Conservation (phyloP, 2,113 vertebrate species). For the Heterocephalus glaber region DNA sequence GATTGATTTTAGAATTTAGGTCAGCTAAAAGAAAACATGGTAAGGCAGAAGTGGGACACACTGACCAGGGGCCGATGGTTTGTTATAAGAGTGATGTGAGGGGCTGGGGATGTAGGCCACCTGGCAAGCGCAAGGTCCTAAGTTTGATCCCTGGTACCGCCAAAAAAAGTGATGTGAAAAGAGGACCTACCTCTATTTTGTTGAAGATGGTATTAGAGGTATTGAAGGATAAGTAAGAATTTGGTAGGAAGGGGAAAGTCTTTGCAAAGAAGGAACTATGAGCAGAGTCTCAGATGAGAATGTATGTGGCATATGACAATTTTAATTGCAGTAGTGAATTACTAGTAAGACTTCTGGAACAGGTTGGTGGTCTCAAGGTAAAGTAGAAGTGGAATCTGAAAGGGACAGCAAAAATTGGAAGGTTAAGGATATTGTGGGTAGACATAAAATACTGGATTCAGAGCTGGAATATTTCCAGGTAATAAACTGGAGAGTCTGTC, state of each 20-base stretch:
- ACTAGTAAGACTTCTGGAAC: not conserved
- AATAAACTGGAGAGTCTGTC: not conserved
- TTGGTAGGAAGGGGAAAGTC: not conserved
- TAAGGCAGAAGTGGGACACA: not conserved
- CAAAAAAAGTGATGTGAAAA: not conserved
- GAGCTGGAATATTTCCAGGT: not conserved
- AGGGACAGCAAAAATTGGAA: not conserved
- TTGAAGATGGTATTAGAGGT: not conserved
- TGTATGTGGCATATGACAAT: not conserved
- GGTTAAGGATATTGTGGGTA: not conserved
- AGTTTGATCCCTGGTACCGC: too few relatives aligned
- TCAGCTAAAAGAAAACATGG: not conserved
- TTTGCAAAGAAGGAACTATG: not conserved
- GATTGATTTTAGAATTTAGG: constrained; percentile 18
- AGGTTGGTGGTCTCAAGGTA: not conserved
- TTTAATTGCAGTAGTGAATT: not conserved
- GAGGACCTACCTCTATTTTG: not conserved
- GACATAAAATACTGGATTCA: not conserved
- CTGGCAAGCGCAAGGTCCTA: too few relatives aligned
- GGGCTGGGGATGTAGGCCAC: too few relatives aligned
- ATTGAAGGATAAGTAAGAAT: not conserved
- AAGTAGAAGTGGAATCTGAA: not conserved
- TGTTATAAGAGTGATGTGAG: not conserved
- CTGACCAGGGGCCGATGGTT: not conserved
- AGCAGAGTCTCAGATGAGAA: not conserved